phyloP scores from a whole-genome alignment of 2,113 vertebrate genomes.

The Syngnathoides biaculeatus region DNA sequence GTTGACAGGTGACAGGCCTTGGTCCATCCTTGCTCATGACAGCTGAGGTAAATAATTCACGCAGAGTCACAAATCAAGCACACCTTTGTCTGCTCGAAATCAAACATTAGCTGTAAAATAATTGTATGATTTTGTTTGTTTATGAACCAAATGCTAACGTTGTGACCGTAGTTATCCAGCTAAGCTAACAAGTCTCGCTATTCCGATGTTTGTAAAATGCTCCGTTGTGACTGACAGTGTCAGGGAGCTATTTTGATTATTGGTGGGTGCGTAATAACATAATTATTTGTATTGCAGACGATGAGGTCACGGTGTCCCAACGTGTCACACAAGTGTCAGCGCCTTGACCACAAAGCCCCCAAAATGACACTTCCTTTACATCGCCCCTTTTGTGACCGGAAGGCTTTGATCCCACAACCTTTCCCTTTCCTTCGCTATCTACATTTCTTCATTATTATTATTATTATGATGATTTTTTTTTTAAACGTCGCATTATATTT shows the following conservation, averaged over 20 bases:
- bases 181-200: background rate
- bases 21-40: too few species aligned
- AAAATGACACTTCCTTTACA: background rate
- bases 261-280: background rate
- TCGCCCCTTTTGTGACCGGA: background rate
- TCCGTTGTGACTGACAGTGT: background rate
- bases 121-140: background rate
- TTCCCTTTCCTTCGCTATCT: background rate
- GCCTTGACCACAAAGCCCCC: slow-evolving; percentile 1
- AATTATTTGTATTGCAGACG: background rate
- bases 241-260: background rate
- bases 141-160: background rate
- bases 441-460: background rate
- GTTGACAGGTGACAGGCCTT: too few species aligned
- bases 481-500: background rate
- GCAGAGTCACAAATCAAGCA: background rate
- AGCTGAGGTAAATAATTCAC: too few species aligned
- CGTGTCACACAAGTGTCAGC: background rate
- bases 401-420: background rate
- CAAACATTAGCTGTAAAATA: background rate
- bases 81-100: background rate
- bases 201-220: background rate
- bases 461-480: too few species aligned
- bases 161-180: background rate
- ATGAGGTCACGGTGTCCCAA: background rate